Evolutionary conservation across 2,888 invertebrate genomes (phyloP).

Genomic region (Drosophila phalerata): DNA sequence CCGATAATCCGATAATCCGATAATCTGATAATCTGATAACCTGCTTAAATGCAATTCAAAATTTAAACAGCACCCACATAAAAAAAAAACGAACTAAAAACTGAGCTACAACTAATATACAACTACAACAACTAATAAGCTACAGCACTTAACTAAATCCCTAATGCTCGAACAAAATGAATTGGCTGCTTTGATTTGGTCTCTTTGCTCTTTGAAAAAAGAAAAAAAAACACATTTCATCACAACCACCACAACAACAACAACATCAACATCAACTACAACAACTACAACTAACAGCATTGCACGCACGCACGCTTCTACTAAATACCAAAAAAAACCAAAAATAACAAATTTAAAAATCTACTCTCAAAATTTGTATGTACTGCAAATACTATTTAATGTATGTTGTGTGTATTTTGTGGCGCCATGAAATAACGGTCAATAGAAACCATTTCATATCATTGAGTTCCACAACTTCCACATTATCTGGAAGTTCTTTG

Average conservation of each 20-base stretch:
- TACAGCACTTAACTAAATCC: constrained; percentile 50
- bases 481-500: not conserved
- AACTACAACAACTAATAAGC: constrained; percentile 36
- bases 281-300: constrained; percentile 33
- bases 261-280: constrained; percentile 26
- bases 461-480: not conserved
- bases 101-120: constrained; percentile 30
- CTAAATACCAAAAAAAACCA: constrained; percentile 14
- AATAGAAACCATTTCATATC: not conserved
- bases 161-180: constrained; percentile 43
- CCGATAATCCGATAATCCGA: constrained; percentile 37
- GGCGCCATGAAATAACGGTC: constrained; percentile 28
- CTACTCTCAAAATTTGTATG: constrained; percentile 66
- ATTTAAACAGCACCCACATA: constrained; percentile 59
- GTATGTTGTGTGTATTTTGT: constrained; percentile 14
- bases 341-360: constrained; percentile 29
- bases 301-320: constrained; percentile 67
- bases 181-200: constrained; percentile 78
- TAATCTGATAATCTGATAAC: constrained; percentile 33
- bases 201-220: constrained; percentile 59
- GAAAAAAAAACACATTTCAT: constrained; percentile 55
- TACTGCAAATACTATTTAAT: constrained; percentile 56
- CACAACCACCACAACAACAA: constrained; percentile 37
- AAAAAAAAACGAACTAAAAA: constrained; percentile 10
- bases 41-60: constrained; percentile 51